A percentile compares a stretch with the other conserved stretches of the same genome.
phyloP scores from a whole-genome alignment of 2,888 invertebrate species.

The Bimastos eiseni region DNA sequence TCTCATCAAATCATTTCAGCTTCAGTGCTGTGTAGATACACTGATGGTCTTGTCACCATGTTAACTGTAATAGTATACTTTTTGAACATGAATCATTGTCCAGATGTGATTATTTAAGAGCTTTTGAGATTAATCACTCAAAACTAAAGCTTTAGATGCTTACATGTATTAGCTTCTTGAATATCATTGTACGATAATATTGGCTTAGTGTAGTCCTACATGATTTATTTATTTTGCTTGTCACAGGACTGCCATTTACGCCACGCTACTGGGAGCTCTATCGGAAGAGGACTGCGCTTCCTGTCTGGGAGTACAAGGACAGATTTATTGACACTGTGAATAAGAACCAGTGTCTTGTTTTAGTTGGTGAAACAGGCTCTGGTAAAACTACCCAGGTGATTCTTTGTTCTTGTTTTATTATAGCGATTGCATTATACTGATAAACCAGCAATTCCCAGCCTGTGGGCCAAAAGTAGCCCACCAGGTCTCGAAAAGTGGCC shows the following conservation, averaged over 20 bases:
- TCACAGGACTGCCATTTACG: conserved; percentile 76
- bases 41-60: no score
- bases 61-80: no score
- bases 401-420: conserved; percentile 6
- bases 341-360: conserved; percentile 88
- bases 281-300: conserved; percentile 84
- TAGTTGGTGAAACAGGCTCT: conserved; percentile 97
- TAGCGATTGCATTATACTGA: background rate
- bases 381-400: conserved; percentile 91
- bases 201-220: background rate
- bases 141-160: background rate
- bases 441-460: no score
- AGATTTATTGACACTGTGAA: conserved; percentile 93
- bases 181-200: no score
- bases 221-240: background rate
- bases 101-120: no score
- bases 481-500: no score
- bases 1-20: no score
- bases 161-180: background rate
- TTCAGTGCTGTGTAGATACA: no score
- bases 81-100: no score
- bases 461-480: no score
- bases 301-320: conserved; percentile 95
- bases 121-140: no score
- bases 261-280: conserved; percentile 82